Percentiles rank a stretch among this genome's conserved stretches.
phyloP scores from a whole-genome alignment of 2,797 vertebrate genomes.

The Psittacula echo region DNA sequence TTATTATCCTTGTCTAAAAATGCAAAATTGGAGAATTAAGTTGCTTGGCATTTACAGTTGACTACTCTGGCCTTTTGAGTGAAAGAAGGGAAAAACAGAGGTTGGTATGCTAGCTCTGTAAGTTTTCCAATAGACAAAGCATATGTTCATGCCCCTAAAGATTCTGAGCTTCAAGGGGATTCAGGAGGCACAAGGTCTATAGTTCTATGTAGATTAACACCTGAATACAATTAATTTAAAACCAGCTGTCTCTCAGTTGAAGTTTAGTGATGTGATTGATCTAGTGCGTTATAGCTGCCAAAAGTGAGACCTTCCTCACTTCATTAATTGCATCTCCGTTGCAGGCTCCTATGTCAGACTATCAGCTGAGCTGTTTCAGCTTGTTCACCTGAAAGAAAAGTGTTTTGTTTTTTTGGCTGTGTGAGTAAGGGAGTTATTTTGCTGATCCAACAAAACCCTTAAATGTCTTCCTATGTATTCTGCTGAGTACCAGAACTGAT shows the following conservation, averaged over 20 bases:
- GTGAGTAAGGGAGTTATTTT: background rate
- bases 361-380: background rate
- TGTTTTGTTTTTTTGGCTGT: background rate
- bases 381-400: background rate
- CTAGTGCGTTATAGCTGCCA: background rate
- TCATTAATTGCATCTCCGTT: background rate
- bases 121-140: background rate
- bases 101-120: background rate
- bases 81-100: background rate
- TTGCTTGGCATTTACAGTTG: background rate
- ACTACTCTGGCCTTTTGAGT: background rate
- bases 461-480: background rate
- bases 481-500: background rate
- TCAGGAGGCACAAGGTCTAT: background rate
- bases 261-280: background rate
- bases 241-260: background rate
- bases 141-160: background rate
- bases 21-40: background rate
- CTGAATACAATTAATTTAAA: background rate
- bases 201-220: background rate
- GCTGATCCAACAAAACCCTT: background rate
- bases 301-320: background rate
- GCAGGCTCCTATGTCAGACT: background rate
- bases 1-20: background rate
- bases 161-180: background rate